Percentiles rank a stretch among this genome's conserved stretches.
These are phyloP conservation scores for Cepaea hortensis DNA, from an alignment of 2,888 invertebrate species.

Conservation along the genomic window DNA sequence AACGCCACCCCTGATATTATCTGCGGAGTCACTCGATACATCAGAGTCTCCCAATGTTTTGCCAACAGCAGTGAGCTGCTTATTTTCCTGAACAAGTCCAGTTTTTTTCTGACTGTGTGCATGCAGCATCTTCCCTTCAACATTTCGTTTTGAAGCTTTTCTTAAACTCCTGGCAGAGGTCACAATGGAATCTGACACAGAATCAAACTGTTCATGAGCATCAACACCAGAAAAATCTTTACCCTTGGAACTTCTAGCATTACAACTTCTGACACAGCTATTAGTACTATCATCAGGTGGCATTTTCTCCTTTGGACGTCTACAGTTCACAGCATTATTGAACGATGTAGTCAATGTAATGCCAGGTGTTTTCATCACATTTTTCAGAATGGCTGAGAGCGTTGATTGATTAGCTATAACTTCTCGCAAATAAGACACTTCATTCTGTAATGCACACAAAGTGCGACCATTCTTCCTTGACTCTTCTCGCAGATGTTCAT, in stretches of 20 bases:
- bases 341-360: conserved; percentile 56
- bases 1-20: not conserved
- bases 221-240: too few relatives aligned
- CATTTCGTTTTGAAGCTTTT: not conserved
- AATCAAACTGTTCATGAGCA: too few relatives aligned
- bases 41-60: conserved; percentile 15
- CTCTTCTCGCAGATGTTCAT: conserved; percentile 25
- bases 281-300: not conserved
- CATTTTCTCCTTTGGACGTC: not conserved
- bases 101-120: too few relatives aligned
- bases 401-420: conserved; percentile 62
- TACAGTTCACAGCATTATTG: not conserved
- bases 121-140: not conserved
- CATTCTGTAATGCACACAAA: conserved; percentile 46
- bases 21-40: not conserved
- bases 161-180: not conserved
- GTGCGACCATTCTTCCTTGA: not conserved
- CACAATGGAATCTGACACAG: not conserved
- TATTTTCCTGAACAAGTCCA: too few relatives aligned
- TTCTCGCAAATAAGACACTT: conserved; percentile 59
- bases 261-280: not conserved
- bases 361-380: conserved; percentile 57
- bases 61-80: too few relatives aligned
- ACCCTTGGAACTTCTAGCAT: too few relatives aligned
- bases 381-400: conserved; percentile 55